phyloP scores from a whole-genome alignment of 64 coral and sea anemone genomes.

The Montipora cactus region DNA sequence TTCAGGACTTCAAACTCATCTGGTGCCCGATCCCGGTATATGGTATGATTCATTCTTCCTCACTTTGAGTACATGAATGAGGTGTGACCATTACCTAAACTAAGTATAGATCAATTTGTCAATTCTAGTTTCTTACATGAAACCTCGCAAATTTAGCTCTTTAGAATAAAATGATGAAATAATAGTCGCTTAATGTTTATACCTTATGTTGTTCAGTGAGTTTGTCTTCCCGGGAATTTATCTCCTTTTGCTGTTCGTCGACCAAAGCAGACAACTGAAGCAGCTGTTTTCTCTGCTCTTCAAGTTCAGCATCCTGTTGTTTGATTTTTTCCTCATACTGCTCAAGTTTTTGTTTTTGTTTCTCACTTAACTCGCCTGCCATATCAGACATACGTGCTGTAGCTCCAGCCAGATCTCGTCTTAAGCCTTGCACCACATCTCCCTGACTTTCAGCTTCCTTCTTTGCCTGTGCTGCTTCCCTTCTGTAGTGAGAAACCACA shows the following conservation, averaged over 20 bases:
- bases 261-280: slow-evolving; percentile 76
- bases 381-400: slow-evolving; percentile 96
- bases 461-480: slow-evolving; percentile 87
- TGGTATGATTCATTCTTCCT: no score
- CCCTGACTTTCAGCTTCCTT: slow-evolving; percentile 83
- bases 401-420: slow-evolving; percentile 89
- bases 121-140: neutral
- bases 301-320: slow-evolving; percentile 81
- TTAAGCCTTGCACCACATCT: slow-evolving; percentile 86
- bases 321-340: slow-evolving; percentile 83
- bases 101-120: no score
- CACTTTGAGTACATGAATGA: no score
- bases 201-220: slow-evolving; percentile 59
- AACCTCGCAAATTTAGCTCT: neutral
- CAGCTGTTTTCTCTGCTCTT: slow-evolving; percentile 86
- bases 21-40: no score
- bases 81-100: no score
- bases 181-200: neutral
- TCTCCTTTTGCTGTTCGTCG: slow-evolving; percentile 87
- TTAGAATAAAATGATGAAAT: neutral
- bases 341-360: slow-evolving; percentile 96
- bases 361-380: slow-evolving; percentile 91
- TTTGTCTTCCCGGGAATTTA: slow-evolving; percentile 70
- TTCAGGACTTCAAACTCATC: no score
- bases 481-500: slow-evolving; percentile 22